These are phyloP conservation scores for Philhelius pedissequus DNA, from an alignment of 2,888 invertebrate genomes.

Conservation along the genomic window DNA sequence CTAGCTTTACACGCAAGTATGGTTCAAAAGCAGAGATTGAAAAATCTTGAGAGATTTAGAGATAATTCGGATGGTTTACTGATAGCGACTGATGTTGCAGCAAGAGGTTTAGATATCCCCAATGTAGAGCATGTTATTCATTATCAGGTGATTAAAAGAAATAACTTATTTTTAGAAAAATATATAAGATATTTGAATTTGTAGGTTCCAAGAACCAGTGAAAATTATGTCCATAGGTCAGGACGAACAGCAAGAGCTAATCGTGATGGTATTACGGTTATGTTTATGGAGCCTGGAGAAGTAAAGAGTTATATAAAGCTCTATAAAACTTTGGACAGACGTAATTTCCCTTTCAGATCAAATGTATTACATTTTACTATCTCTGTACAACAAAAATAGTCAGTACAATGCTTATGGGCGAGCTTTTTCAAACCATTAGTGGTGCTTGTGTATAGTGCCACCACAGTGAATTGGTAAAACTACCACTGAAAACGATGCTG, in stretches of 20 bases:
- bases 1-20: conserved; percentile 92
- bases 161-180: background rate
- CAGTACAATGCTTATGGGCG: no score
- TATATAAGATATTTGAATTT: background rate
- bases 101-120: conserved; percentile 97
- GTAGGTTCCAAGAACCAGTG: conserved; percentile 92
- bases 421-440: no score
- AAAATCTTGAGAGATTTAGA: conserved; percentile 93
- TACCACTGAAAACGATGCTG: no score
- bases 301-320: conserved; percentile 88
- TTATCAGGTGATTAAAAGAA: conserved; percentile 83
- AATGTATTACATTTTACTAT: background rate
- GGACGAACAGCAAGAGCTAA: conserved; percentile 96
- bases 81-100: conserved; percentile 98
- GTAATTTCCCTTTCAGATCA: conserved; percentile 81
- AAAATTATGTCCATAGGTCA: conserved; percentile 97
- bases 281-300: conserved; percentile 94
- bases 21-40: conserved; percentile 95
- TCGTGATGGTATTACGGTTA: conserved; percentile 92
- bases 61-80: conserved; percentile 86
- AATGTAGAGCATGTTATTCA: conserved; percentile 96
- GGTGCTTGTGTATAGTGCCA: no score
- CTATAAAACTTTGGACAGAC: conserved; percentile 90
- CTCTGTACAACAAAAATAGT: no score
- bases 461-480: no score